phyloP scores from a whole-genome alignment of 2,113 vertebrate species.

The Cheirogaleus medius region DNA sequence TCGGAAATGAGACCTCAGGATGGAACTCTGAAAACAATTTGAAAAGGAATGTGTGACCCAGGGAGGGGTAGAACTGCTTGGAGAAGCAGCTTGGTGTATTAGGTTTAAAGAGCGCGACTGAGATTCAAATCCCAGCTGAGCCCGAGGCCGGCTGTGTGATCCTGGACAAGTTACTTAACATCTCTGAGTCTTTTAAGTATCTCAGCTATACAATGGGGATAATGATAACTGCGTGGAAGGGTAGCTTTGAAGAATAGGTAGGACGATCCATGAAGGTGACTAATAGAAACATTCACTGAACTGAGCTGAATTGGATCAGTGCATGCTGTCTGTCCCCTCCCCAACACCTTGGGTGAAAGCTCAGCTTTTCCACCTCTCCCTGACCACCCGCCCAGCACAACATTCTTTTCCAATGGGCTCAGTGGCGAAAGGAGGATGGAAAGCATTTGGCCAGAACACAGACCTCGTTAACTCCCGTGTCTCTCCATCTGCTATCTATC shows the following conservation, averaged over 20 bases:
- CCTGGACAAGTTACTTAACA: not conserved
- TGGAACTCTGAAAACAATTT: constrained; percentile 77
- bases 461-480: constrained; percentile 66
- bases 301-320: not conserved
- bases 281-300: not conserved
- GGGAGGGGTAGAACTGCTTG: not conserved
- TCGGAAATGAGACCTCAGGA: constrained; percentile 70
- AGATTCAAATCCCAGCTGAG: not conserved
- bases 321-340: not conserved
- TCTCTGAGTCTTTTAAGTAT: constrained; percentile 8
- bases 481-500: constrained; percentile 82
- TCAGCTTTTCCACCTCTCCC: constrained; percentile 58
- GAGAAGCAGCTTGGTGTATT: not conserved
- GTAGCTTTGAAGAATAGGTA: not conserved
- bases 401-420: constrained; percentile 80
- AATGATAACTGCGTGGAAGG: not conserved
- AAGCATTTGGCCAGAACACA: constrained; percentile 78
- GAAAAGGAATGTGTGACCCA: constrained; percentile 47
- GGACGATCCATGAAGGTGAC: not conserved
- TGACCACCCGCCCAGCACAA: constrained; percentile 41
- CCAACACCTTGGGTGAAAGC: not conserved
- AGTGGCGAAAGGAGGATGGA: constrained; percentile 77
- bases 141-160: not conserved
- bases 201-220: not conserved
- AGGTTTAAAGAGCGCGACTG: not conserved